Base-by-base conservation (phyloP, 2,113 vertebrate genomes). In the Castor canadensis region DNA sequence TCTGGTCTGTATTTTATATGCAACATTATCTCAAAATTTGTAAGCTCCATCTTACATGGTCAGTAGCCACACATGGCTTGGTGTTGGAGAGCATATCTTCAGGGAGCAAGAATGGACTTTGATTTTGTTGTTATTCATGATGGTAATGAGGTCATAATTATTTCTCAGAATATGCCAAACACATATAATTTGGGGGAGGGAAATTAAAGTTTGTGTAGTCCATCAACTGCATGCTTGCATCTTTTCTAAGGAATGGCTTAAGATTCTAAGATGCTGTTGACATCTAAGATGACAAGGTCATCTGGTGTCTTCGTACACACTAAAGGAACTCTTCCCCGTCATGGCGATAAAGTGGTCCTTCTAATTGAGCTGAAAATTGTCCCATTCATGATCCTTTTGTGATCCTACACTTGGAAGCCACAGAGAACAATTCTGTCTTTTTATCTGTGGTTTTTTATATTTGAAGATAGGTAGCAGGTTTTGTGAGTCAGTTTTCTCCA, bases 321-420 rank as follows among this genome's bases (percentile, higher is more conserved):
- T n/a, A n/a, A n/a, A n/a, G n/a, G n/a, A n/a, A n/a, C n/a, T n/a
- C n/a, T n/a, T n/a, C n/a, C n/a, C n/a, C n/a, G 10, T 93, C 71
- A 52, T 75, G 38, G 45, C 58, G 73, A 83, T 30, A 86, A 76
- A 71, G 72, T 16, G 45, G 38, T 81, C 40, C 22, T 89, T 87
- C 87, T 71, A 32, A 72, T 10, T 87, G 84, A 86, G 20, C 20
- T 95, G 60, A 84, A 97, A 89, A 87, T 32, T 69, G 32, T 60
- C 64, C 64, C 26, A n/a, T 56, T 64, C 28, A 40, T 76, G 28
- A 84, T 75, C 91, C 8, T 94, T 7, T 45, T 87, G 58, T 72
- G 76, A 47, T 45, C 80, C 66, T 85, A 47, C 9, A 60, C 16
- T 87, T 84, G 26, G 38, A 54, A 94, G 66, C 60, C 67, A 86